Percentiles rank a stretch among this genome's conserved stretches.
Evolutionary conservation across 2,888 invertebrate species (phyloP).

Genomic region (Kuschelorhynchus macadamiae): DNA sequence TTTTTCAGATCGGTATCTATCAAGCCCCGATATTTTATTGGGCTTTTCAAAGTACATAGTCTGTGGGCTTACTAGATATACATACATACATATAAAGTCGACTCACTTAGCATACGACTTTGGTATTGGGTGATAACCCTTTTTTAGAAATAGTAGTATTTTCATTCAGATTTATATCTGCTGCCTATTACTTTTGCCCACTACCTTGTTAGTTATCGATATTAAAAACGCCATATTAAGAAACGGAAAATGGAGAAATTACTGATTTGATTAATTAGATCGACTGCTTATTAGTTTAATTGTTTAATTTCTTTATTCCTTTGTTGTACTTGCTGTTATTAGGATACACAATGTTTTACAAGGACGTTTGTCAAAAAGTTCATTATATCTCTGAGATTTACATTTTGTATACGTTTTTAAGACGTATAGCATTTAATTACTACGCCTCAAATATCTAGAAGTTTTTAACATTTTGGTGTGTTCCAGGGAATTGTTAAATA

Average conservation of each 20-base stretch:
- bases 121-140: constrained; percentile 52
- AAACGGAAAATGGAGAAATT: neutral
- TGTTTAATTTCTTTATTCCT: no score
- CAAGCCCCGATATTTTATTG: constrained; percentile 49
- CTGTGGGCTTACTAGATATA: constrained; percentile 49
- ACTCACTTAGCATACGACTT: constrained; percentile 50
- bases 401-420: no score
- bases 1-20: constrained; percentile 48
- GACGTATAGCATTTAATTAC: no score
- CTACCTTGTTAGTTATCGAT: constrained; percentile 24
- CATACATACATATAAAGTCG: constrained; percentile 49
- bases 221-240: constrained; percentile 9
- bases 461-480: no score
- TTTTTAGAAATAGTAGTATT: constrained; percentile 47
- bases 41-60: constrained; percentile 47
- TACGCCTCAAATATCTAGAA: no score
- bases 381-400: no score
- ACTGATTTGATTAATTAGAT: no score
- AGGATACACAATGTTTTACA: no score
- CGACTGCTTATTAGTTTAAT: no score
- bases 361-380: no score
- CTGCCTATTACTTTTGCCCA: constrained; percentile 36
- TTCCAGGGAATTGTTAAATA: no score
- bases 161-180: constrained; percentile 43
- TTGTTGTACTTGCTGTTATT: no score